Base-by-base conservation (phyloP, 2,797 vertebrate species). In the Dryobates pubescens region DNA sequence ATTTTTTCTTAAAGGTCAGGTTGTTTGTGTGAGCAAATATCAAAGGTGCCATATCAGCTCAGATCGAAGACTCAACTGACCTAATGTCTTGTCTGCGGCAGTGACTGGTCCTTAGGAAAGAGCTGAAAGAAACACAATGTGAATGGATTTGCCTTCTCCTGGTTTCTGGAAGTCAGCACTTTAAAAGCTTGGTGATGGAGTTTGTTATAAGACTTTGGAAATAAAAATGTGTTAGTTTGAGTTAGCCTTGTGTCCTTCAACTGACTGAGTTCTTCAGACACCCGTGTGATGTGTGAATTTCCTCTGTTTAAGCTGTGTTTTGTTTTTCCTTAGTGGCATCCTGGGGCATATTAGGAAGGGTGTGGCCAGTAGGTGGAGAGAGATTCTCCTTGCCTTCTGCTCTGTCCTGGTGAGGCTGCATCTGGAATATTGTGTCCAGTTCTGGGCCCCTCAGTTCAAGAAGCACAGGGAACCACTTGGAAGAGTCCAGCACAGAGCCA, bases 11-110 rank as follows among this genome's bases (percentile, higher is more conserved):
- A 94, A 96, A 96, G 95, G 95, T 93, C 91, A 94, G 85, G 89
- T 93, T 96, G 91, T 94, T 96, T 93, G 68, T 92, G 76, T 96
- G 85, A 88, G 91, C 91, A 95, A 96, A 92, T 96, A 89, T 68
- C 93, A 94, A 84, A 94, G 92, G 82, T 94, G 82, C 80, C 45
- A 2, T 84, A 89, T 86, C 82, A 73, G 85, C 57, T 95, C 70
- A 34, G 87, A 85, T 69, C 3, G 34, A 87, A 87, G 92, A 89
- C 49, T 43, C 68, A 64, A 38, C 59, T 92, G 92, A 57, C 87
- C 70, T 86, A 61, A 61, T 61, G 80, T 81, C 91, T 86, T 30
- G 30, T 57, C 85, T 83, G 24, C 45, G 47, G 75, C 72, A 53
- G 58, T 58, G 54, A 7, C 38, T 91, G 58, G 13, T 78, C 49